Evolutionary conservation across 2,888 invertebrate species (phyloP).

Genomic region (Agonopterix arenella): DNA sequence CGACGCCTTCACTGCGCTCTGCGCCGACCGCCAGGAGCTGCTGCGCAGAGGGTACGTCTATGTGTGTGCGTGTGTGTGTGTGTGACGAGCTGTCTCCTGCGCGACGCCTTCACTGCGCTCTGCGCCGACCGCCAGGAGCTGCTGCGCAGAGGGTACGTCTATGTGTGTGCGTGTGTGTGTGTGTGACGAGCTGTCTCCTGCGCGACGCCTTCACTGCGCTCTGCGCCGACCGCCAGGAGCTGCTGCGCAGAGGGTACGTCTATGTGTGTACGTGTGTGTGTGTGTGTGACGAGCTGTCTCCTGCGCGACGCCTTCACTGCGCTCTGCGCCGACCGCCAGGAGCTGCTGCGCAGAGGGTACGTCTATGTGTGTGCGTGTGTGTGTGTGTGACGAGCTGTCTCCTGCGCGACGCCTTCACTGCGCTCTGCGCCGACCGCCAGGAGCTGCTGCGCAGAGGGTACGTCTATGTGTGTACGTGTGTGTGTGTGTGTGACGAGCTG

Average conservation of each 20-base stretch:
- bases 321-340: conserved; percentile 29
- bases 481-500: conserved; percentile 4
- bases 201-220: conserved; percentile 78
- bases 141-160: conserved; percentile 42
- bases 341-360: conserved; percentile 47
- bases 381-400: conserved; percentile 92
- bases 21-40: conserved; percentile 38
- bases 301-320: conserved; percentile 68
- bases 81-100: not conserved
- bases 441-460: conserved; percentile 49
- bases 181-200: conserved; percentile 90
- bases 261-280: conserved; percentile 13
- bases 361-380: conserved; percentile 81
- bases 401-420: conserved; percentile 81
- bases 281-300: conserved; percentile 2
- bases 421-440: conserved; percentile 25
- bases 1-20: conserved; percentile 68
- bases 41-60: conserved; percentile 45
- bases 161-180: conserved; percentile 85
- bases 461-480: conserved; percentile 13
- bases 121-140: conserved; percentile 39
- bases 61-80: conserved; percentile 7
- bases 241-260: conserved; percentile 44
- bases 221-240: conserved; percentile 34
- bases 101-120: conserved; percentile 68